phyloP scores from a whole-genome alignment of 1,140 invertebrate species.

The Bombus confusus region DNA sequence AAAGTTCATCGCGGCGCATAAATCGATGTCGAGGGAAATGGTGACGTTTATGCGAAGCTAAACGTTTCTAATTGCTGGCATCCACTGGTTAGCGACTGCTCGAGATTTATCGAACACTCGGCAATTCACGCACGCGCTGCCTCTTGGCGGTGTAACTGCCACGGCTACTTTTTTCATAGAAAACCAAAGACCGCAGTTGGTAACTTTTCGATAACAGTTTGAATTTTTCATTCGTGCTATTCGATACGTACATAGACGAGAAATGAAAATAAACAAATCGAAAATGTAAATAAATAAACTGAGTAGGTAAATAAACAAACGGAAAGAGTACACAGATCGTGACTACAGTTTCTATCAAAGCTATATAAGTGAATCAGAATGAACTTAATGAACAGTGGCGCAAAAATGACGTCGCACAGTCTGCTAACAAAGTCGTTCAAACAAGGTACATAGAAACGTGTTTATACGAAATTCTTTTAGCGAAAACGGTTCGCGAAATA shows the following conservation, averaged over 20 bases:
- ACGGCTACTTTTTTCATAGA: no score
- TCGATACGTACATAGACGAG: no score
- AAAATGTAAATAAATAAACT: not conserved
- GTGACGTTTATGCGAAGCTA: slow-evolving; percentile 18
- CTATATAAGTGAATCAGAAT: no score
- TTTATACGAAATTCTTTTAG: not conserved
- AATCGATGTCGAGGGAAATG: slow-evolving; percentile 7
- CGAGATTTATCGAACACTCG: slow-evolving; percentile 27
- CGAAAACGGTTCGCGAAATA: not conserved
- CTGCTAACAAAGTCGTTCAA: no score
- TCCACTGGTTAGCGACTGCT: not conserved
- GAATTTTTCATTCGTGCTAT: not conserved
- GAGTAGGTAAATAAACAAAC: not conserved
- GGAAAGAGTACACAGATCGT: not conserved
- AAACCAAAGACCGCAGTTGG: no score
- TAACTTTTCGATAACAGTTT: not conserved
- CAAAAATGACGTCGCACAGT: not conserved
- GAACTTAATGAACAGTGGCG: not conserved
- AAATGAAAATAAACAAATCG: no score
- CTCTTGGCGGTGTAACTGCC: no score
- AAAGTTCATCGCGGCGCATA: not conserved
- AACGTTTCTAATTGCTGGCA: slow-evolving; percentile 20
- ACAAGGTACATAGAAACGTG: no score
- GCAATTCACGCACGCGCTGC: not conserved
- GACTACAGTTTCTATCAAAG: no score